phyloP scores from a whole-genome alignment of 2,888 invertebrate species.

The Acleris sparsana region DNA sequence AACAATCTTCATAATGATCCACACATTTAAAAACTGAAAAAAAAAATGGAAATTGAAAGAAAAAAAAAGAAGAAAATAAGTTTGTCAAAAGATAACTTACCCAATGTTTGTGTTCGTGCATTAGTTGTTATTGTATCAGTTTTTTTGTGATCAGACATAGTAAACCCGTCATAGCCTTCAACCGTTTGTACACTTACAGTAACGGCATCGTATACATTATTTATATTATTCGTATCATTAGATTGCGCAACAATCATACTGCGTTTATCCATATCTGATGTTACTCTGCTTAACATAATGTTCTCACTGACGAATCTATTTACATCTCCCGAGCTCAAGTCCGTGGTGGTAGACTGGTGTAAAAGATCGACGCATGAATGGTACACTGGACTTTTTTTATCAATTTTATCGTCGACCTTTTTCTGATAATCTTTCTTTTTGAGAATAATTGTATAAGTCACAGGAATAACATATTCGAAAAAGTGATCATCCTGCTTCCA shows the following conservation, averaged over 20 bases:
- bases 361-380: conserved; percentile 72
- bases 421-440: conserved; percentile 48
- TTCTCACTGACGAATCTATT: conserved; percentile 62
- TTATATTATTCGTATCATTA: conserved; percentile 11
- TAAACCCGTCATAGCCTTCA: background rate
- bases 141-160: background rate
- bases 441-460: conserved; percentile 67
- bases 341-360: conserved; percentile 45
- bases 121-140: background rate
- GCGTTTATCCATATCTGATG: conserved; percentile 39
- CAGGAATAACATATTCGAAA: conserved; percentile 67
- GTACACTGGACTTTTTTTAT: conserved; percentile 53
- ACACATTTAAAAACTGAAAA: too few relatives aligned
- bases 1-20: too few relatives aligned
- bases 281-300: conserved; percentile 47
- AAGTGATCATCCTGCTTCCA: conserved; percentile 56
- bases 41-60: too few relatives aligned
- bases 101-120: too few relatives aligned
- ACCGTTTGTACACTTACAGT: conserved; percentile 11
- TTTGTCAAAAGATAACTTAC: too few relatives aligned
- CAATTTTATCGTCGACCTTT: conserved; percentile 10
- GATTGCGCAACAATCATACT: conserved; percentile 33
- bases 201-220: background rate
- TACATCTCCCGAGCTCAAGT: conserved; percentile 51
- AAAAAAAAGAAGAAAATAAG: too few relatives aligned